phyloP scores from a whole-genome alignment of 1,140 invertebrate species.

The Trachymyrmex septentrionalis region DNA sequence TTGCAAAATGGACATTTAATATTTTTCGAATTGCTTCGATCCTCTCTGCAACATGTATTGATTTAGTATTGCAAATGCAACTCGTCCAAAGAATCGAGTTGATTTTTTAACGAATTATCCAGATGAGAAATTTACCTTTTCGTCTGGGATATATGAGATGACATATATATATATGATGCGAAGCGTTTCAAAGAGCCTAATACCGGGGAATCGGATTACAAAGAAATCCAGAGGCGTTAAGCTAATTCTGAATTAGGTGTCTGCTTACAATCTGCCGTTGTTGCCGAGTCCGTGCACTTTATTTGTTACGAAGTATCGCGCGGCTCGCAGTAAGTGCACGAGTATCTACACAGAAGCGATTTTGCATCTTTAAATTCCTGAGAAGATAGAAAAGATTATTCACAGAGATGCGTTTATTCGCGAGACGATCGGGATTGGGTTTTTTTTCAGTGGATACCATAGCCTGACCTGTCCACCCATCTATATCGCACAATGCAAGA shows the following conservation, averaged over 20 bases:
- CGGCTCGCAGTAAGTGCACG: not conserved
- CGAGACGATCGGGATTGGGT: constrained; percentile 11
- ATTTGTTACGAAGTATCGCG: constrained; percentile 27
- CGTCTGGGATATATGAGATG: not conserved
- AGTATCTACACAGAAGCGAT: constrained; percentile 22
- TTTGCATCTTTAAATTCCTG: constrained; percentile 49
- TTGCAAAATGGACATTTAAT: not conserved
- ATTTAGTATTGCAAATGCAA: not conserved
- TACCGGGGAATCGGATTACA: constrained; percentile 43
- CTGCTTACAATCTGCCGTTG: constrained; percentile 47
- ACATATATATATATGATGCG: not conserved
- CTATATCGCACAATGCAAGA: constrained; percentile 18
- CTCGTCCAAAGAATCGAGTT: not conserved
- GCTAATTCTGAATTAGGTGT: constrained; percentile 59
- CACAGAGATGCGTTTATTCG: constrained; percentile 15
- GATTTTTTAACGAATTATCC: constrained; percentile 17
- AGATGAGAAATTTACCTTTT: not conserved
- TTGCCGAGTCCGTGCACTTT: constrained; percentile 28
- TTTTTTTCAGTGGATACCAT: constrained; percentile 27
- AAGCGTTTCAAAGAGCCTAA: constrained; percentile 37
- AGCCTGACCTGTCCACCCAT: constrained; percentile 13
- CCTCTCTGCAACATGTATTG: too few species aligned
- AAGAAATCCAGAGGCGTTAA: constrained; percentile 43
- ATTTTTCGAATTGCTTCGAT: not conserved
- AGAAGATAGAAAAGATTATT: constrained; percentile 32